Base-by-base conservation (phyloP, 2,113 vertebrate species). In the Pelobates fuscus region DNA sequence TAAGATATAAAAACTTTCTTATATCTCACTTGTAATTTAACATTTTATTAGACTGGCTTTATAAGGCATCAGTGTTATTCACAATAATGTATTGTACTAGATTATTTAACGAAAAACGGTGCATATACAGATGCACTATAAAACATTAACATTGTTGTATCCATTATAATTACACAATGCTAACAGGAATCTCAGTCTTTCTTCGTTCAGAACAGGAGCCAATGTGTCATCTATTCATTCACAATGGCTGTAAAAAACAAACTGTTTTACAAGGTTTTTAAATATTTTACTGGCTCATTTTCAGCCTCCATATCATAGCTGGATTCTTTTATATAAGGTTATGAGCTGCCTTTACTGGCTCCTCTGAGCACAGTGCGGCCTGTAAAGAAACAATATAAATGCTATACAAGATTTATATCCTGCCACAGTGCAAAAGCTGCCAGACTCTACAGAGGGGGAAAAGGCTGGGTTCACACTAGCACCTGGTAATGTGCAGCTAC, bases 201-300 rank as follows among this genome's bases (percentile, higher is more conserved):
- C 68, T 18, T 14, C 21, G 12, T 43, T 2, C 68, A 43, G 55
- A 44, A 32, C 55, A 21, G 21, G 57, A 68, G 65, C 41, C 43
- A 8, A 37, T 17, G 59, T 64, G 41, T 23, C 72, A 30, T 66
- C 32, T 23, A 32, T 67, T 54, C 58, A 29, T 37, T 68, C 64
- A 25, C 21, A 68, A 32, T 37, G 73, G 64, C 73, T 61, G 73
- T 77, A 77, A 77, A n/a, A 77, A 77, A 77, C 57, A 52, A 77
- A 77, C 73, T 68, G 73, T 77, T 77, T 77, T 77, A 77, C 73
- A 77, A 68, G 73, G 64, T 68, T 77, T 77, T 77, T 77, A 77
- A 77, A 77, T 77, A 77, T 77, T 77, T 77, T 77, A 77, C 65
- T 68, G 65, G 73, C 73, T 77, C 73, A 77, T 77, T 77, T 67